A percentile compares a stretch with the other conserved stretches of the same genome.
phyloP scores from a whole-genome alignment of 2,113 vertebrate species.

The Rhineura floridana region DNA sequence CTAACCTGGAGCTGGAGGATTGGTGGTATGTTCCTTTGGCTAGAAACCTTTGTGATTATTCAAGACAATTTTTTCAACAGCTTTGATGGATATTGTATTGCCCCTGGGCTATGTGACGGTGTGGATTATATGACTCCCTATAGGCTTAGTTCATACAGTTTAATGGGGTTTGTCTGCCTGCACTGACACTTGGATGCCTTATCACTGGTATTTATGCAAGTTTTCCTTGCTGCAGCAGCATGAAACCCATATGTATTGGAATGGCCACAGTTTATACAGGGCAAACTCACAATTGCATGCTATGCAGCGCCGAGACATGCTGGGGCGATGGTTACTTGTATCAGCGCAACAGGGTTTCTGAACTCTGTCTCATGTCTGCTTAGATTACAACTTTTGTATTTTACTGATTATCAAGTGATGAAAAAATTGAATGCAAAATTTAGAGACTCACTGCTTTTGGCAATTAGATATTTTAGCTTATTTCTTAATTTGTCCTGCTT shows the following conservation, averaged over 20 bases:
- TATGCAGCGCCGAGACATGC: not conserved
- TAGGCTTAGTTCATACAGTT: not conserved
- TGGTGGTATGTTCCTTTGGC: not conserved
- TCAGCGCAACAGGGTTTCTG: not conserved
- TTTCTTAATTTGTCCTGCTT: conserved; percentile 22
- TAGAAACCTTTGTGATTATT: not conserved
- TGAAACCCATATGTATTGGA: not conserved
- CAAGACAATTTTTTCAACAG: not conserved
- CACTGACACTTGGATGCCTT: not conserved
- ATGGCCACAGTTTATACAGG: not conserved
- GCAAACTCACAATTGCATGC: not conserved
- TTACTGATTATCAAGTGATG: conserved; percentile 26
- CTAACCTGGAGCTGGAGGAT: not conserved
- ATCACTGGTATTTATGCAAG: not conserved
- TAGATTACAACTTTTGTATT: conserved; percentile 57
- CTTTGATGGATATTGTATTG: not conserved
- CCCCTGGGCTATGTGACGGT: not conserved
- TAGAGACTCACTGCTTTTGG: conserved; percentile 53
- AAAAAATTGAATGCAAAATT: conserved; percentile 30
- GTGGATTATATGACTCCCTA: not conserved
- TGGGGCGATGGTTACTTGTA: not conserved
- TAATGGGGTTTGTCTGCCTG: not conserved
- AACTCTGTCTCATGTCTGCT: conserved; percentile 38
- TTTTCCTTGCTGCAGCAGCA: not conserved
- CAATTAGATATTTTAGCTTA: conserved; percentile 9